phyloP scores from a whole-genome alignment of 2,113 vertebrate species.

The Cyprinodon tularosa region DNA sequence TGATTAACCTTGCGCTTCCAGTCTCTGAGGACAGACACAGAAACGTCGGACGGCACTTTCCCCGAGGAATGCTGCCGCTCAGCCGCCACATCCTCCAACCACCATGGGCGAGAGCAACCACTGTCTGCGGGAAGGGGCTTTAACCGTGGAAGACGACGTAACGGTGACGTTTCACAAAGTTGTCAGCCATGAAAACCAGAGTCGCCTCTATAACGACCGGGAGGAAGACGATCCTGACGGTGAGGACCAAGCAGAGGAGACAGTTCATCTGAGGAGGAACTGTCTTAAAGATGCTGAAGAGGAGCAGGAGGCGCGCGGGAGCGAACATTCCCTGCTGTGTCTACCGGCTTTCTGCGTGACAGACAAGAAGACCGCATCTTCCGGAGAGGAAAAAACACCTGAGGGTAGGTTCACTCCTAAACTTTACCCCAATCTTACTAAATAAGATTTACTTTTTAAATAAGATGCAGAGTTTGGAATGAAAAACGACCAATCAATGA shows the following conservation, averaged over 20 bases:
- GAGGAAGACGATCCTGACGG: constrained; percentile 11
- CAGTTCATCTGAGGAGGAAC: constrained; percentile 30
- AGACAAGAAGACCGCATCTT: constrained; percentile 14
- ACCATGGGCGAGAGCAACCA: constrained; percentile 68
- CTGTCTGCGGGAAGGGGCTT: constrained; percentile 36
- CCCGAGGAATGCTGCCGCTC: constrained; percentile 73
- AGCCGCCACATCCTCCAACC: constrained; percentile 57
- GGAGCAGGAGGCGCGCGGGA: constrained; percentile 2
- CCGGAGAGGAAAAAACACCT: constrained; percentile 6
- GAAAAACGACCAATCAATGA: background rate
- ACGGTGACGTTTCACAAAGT: constrained; percentile 65
- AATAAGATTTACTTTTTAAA: background rate
- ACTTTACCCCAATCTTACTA: background rate
- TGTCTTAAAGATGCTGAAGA: constrained; percentile 9
- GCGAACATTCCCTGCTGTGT: constrained; percentile 12
- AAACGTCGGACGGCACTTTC: constrained; percentile 27
- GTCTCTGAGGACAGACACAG: constrained; percentile 43
- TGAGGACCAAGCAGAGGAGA: constrained; percentile 46
- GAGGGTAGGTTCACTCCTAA: constrained; percentile 34
- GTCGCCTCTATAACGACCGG: background rate
- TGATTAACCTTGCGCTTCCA: constrained; percentile 66
- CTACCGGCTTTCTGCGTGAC: constrained; percentile 44
- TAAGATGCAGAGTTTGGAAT: background rate
- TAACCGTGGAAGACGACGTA: constrained; percentile 59
- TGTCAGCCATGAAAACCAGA: constrained; percentile 44